Percentiles rank a stretch among this genome's conserved stretches.
Conservation (phyloP, 1,140 invertebrate species). For the Batillaria attramentaria region DNA sequence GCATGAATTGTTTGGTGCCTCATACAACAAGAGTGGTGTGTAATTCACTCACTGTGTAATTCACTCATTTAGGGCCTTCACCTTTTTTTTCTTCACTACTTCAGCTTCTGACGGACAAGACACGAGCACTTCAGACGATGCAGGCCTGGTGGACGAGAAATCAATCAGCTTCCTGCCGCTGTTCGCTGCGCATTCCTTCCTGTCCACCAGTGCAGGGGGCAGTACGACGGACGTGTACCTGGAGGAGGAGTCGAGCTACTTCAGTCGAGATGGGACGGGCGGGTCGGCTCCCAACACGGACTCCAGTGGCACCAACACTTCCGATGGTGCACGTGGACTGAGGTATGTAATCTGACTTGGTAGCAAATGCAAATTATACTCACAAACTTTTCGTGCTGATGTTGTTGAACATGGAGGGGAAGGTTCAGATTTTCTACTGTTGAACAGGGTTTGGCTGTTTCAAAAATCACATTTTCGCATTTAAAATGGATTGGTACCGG, state of each 20-base stretch:
- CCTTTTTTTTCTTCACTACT: neutral
- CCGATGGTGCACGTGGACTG: neutral
- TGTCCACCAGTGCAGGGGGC: neutral
- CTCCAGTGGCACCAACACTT: constrained; percentile 13
- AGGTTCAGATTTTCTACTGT: too few relatives aligned
- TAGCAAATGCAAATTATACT: too few relatives aligned
- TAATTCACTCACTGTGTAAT: too few relatives aligned
- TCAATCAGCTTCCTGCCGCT: neutral
- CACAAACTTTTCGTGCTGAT: too few relatives aligned
- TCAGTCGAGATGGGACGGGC: constrained; percentile 35
- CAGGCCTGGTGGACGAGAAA: neutral
- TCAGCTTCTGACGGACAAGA: neutral
- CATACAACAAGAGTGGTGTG: too few relatives aligned
- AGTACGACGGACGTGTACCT: constrained; percentile 20
- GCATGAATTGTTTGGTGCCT: too few relatives aligned
- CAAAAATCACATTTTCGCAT: neutral
- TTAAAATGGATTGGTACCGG: neutral
- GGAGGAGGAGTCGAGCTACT: constrained; percentile 42
- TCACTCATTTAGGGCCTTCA: too few relatives aligned
- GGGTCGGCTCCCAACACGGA: constrained; percentile 20
- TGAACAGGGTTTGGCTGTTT: too few relatives aligned
- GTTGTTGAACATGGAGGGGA: too few relatives aligned
- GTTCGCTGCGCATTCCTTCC: neutral
- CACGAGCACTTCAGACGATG: constrained; percentile 13
- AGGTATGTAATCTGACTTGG: too few relatives aligned